A percentile compares a stretch with the other conserved stretches of the same genome.
These are phyloP conservation scores for Drosophila histrio DNA, from an alignment of 2,888 invertebrate species.

Conservation along the genomic window DNA sequence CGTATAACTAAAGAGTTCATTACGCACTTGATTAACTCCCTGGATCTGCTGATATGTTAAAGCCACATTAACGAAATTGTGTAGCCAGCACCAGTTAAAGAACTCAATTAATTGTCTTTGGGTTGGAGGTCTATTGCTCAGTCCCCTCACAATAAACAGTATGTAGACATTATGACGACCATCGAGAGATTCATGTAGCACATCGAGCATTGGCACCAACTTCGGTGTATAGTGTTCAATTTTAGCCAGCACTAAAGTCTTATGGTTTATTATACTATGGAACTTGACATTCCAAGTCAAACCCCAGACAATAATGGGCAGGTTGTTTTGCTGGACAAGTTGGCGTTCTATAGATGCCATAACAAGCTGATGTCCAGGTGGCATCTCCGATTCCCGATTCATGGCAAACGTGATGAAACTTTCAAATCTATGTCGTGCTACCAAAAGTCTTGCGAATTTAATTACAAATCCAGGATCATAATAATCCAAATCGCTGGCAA, in stretches of 20 bases:
- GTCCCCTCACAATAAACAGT: constrained; percentile 25
- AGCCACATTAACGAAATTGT: constrained; percentile 35
- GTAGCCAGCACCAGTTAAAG: constrained; percentile 42
- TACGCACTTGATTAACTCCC: neutral
- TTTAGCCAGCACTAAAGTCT: constrained; percentile 23
- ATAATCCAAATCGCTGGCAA: neutral
- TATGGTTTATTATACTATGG: constrained; percentile 16
- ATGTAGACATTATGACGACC: constrained; percentile 28
- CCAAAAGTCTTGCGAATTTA: constrained; percentile 16
- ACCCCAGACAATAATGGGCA: constrained; percentile 39
- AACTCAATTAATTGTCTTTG: constrained; percentile 10
- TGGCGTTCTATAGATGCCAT: constrained; percentile 20
- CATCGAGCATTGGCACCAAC: constrained; percentile 18
- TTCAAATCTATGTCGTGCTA: constrained; percentile 13
- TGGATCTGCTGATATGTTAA: constrained; percentile 6
- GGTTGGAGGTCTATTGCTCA: neutral
- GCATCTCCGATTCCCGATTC: neutral
- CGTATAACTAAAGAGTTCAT: constrained; percentile 39
- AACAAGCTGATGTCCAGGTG: neutral
- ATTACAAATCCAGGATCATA: constrained; percentile 22
- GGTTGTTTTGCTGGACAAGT: constrained; percentile 14
- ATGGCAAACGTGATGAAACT: constrained; percentile 16
- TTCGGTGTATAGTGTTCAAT: constrained; percentile 10
- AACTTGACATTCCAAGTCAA: constrained; percentile 13
- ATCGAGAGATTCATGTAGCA: constrained; percentile 12